These are phyloP conservation scores for Drosophila pallidifrons DNA, from an alignment of 1,140 invertebrate genomes.

Conservation along the genomic window DNA sequence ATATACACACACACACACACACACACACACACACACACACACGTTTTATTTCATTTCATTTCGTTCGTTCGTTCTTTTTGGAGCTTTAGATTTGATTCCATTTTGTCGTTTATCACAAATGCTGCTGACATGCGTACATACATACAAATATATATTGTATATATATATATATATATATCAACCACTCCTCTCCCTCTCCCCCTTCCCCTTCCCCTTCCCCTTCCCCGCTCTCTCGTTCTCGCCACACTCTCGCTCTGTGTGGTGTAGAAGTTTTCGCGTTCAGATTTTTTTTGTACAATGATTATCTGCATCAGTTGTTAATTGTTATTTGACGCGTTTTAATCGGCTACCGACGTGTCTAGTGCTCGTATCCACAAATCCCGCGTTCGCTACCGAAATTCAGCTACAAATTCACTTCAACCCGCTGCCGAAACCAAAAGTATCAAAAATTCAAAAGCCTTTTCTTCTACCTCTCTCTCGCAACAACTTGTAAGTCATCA, in stretches of 20 bases:
- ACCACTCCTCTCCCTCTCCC: background rate
- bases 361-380: slow-evolving; percentile 25
- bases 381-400: slow-evolving; percentile 16
- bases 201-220: background rate
- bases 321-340: slow-evolving; percentile 84
- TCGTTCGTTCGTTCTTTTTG: slow-evolving; percentile 59
- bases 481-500: no score
- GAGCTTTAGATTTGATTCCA: slow-evolving; percentile 82
- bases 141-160: slow-evolving; percentile 2
- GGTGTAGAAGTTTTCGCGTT: slow-evolving; percentile 69
- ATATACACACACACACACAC: background rate
- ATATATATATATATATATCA: slow-evolving; percentile 31
- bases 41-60: slow-evolving; percentile 47
- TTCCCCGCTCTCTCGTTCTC: background rate
- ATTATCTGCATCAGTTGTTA: slow-evolving; percentile 85
- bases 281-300: slow-evolving; percentile 77
- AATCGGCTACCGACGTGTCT: slow-evolving; percentile 80
- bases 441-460: no score
- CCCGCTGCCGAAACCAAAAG: no score
- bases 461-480: no score
- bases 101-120: slow-evolving; percentile 81
- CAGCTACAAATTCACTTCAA: background rate
- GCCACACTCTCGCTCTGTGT: slow-evolving; percentile 7
- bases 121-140: slow-evolving; percentile 70
- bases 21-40: background rate